These are phyloP conservation scores for Tychaedon coryphoeus DNA, from an alignment of 2,113 vertebrate genomes.

Conservation along the genomic window DNA sequence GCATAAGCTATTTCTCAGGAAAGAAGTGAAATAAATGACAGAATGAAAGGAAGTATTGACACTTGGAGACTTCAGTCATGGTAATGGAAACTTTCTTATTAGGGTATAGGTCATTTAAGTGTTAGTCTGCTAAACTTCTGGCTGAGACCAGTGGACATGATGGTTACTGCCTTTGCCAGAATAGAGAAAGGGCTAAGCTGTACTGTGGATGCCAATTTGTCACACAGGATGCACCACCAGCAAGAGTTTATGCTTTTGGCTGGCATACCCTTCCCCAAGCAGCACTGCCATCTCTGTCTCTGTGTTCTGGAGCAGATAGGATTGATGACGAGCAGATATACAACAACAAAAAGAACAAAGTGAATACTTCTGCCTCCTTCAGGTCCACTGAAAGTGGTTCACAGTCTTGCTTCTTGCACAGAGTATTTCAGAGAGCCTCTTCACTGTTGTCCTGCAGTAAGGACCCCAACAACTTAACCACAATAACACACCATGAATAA, in stretches of 20 bases:
- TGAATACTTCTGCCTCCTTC: background rate
- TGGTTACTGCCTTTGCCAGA: background rate
- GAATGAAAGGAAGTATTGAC: background rate
- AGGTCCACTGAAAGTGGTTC: background rate
- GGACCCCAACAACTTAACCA: background rate
- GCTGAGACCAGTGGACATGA: background rate
- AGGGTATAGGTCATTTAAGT: background rate
- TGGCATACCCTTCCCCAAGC: background rate
- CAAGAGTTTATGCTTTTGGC: background rate
- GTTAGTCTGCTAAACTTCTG: background rate
- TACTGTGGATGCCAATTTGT: background rate
- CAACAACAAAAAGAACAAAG: background rate
- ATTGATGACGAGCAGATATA: background rate
- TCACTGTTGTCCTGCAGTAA: background rate
- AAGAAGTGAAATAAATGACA: background rate
- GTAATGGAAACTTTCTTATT: background rate
- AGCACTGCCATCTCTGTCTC: background rate
- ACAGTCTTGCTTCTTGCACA: background rate
- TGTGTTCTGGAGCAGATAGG: background rate
- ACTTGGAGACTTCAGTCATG: background rate
- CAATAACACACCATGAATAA: background rate
- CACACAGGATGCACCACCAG: background rate
- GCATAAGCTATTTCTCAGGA: background rate
- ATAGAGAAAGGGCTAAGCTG: background rate
- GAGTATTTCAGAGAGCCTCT: background rate